Evolutionary conservation across 1,140 invertebrate genomes (phyloP), one percentile per base, ranked within the genome.

Genomic region (Hyles vespertilio): DNA sequence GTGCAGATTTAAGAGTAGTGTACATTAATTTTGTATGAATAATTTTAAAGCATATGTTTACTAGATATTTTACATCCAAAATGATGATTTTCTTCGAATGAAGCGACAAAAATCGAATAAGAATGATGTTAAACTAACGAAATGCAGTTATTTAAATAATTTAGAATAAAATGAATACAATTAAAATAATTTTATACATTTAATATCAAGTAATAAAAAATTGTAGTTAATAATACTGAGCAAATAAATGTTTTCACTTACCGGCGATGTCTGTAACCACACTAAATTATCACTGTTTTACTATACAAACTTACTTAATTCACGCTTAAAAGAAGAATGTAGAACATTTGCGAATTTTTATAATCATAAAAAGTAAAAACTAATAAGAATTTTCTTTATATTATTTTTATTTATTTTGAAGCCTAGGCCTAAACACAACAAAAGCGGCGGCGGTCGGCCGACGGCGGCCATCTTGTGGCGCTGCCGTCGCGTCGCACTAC

Each of bases 401-500:
- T 65, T 67, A 67, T 70, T 77, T 72, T 67, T 65, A 78, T 70
- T 61, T 72, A 73, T 72, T 73, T 70, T 76, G 70, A 76, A 75
- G 72, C 79, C 79, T 88, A 87, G 85, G 85, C 85, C 85, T 88
- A 87, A 85, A 83, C 74, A 75, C 71, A 71, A 69, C 63, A 77
- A 76, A 79, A 76, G 84, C 84, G 85, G 77, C 85, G 81, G 80
- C 75, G 74, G 72, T 45, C 54, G 72, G 56, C 79, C 76, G 80
- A 65, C 83, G 83, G 81, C 84, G 64, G 85, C 85, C 85, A 87
- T 88, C 69, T 88, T 88, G 84, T 84, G 84, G 80, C 81, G 85
- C 83, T 85, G 70, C 68, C 64, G 79, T 86, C 79, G 83, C 81
- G 64, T 67, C 65, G 67, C 65, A 57, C 67, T 61, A 64, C 67